Conservation (phyloP, 2,113 vertebrate genomes). For the Pelusios castaneus region DNA sequence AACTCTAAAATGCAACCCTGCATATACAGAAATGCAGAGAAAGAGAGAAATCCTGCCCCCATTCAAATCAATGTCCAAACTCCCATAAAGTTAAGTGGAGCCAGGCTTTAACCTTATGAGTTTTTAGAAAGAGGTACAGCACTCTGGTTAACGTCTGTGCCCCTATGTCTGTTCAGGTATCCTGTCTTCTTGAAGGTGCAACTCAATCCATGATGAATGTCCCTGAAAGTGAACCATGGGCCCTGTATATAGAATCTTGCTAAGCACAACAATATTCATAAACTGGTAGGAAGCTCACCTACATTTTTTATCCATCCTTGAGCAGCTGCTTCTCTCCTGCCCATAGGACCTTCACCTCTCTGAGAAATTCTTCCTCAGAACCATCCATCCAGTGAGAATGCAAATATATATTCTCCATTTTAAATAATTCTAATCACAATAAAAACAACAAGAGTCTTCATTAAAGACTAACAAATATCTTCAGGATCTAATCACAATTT, state of each 20-base stretch:
- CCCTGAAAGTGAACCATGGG: neutral
- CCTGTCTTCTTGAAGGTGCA: neutral
- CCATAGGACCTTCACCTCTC: neutral
- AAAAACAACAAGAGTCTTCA: too few relatives aligned
- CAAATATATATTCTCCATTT: neutral
- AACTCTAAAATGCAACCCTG: neutral
- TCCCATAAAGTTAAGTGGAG: neutral
- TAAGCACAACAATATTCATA: neutral
- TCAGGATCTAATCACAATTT: neutral
- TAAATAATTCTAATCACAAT: neutral
- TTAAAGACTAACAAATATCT: too few relatives aligned
- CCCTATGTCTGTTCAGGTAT: neutral
- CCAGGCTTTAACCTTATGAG: neutral
- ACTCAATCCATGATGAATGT: neutral
- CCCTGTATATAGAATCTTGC: neutral
- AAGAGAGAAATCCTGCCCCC: neutral
- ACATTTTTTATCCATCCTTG: neutral
- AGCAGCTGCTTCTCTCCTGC: neutral
- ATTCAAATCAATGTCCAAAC: neutral
- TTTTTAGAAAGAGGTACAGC: neutral
- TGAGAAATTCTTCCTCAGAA: neutral
- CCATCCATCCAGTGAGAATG: neutral
- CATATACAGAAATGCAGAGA: neutral
- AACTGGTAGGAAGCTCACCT: neutral
- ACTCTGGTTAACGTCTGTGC: neutral